Evolutionary conservation across 2,888 invertebrate species (phyloP), one percentile per base, ranked within the genome.

Genomic region (Tortricodes alternella): DNA sequence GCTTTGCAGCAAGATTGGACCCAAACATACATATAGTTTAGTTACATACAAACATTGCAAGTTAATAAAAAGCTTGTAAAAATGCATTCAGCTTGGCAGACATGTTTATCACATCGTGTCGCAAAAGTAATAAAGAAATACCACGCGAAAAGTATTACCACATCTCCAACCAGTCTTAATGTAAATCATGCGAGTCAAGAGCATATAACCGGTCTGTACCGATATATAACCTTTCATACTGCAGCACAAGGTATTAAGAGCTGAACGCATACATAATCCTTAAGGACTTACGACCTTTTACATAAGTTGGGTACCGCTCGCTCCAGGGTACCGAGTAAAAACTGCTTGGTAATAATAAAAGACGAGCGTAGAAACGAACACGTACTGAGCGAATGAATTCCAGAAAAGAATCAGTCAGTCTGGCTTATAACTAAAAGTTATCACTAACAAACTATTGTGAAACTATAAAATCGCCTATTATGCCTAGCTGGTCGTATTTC

Each of bases 71-170:
- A n/a, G n/a, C n/a, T n/a, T n/a, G n/a, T n/a, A n/a, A n/a, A 29
- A 4, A 3, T n/a, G n/a, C 29, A 11, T 13, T n/a, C 3, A 9
- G 11, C n/a, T 27, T 18, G 27, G 15, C 34, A 35, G 18, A 19
- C 39, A 19, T 27, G 35, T 43, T 37, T 29, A 38, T 24, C 24
- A 48, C 23, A 29, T 6, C 3, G 11, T 53, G 38, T 46, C 34
- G 39, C 16, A 53, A 53, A 43, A 21, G 35, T 1, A 21, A 35
- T n/a, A 21, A 34, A 35, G 19, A 27, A 55, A 49, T 41, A 53
- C 32, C 41, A 55, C 35, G 55, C 43, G 41, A 43, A 55, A 48
- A 48, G 21, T n/a, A 18, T 55, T 55, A 43, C 55, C 35, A 35
- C 19, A 55, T 44, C n/a, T 19, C 27, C 32, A 34, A 27, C 48